Evolutionary conservation across 2,797 vertebrate genomes (phyloP), one percentile per base, ranked within the genome.

Genomic region (Enteromius fasciolatus): DNA sequence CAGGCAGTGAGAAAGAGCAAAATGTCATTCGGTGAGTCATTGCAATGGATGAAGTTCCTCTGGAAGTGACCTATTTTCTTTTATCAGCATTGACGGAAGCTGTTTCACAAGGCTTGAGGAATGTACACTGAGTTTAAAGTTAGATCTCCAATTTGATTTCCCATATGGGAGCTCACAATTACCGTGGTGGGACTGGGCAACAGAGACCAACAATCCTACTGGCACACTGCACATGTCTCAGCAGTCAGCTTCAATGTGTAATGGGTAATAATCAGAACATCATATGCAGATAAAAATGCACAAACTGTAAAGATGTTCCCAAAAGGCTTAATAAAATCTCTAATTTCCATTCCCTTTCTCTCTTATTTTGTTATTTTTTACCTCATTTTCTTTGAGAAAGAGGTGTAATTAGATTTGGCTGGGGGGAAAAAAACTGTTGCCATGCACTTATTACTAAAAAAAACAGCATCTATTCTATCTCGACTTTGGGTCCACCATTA

Each of bases 81-180:
- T 18, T 14, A 74, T 74, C 39, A 69, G n/a, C 64, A 79, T 69
- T 54, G 50, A 74, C 48, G 23, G 66, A 76, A 39, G 20, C 12
- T 78, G 73, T 75, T 81, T 86, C 61, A 80, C 28, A 83, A 61
- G 57, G 80, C 54, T 59, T 84, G 61, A 73, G 70, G 72, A 85
- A 84, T 23, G 3, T 31, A 78, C 12, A 36, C 41, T 50, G 78
- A 59, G 67, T 76, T 18, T 61, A 80, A 61, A 64, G 59, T 77
- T 70, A 87, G 63, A 76, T 66, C 44, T 84, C 72, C 1, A 14
- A 69, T 69, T 28, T 33, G 7, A 28, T 23, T 70, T 81, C 20
- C 20, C 68, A 83, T 25, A 14, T 17, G 67, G 73, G 78, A 84
- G 20, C 44, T 83, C 39, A 79, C 46, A 79, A 80, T 84, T 63